Percentiles rank a stretch among this genome's conserved stretches.
phyloP scores from a whole-genome alignment of 1,140 invertebrate species.

The Caenorhabditis inopinata region DNA sequence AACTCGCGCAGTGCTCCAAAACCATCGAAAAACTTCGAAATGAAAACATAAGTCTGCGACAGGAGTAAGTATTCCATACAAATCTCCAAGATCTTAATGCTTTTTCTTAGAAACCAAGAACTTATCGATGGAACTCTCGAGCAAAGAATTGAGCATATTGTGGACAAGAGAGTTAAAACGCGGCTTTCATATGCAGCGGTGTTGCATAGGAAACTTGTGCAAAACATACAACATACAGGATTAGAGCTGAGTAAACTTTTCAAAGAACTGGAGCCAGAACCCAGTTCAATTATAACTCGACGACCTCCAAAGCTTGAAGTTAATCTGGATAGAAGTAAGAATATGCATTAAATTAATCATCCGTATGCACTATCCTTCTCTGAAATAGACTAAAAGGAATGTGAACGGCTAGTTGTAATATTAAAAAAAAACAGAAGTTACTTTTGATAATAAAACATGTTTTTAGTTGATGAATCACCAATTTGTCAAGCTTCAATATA shows the following conservation, averaged over 20 bases:
- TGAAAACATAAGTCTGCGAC: not conserved
- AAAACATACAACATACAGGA: not conserved
- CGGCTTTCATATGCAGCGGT: not conserved
- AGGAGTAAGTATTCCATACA: not conserved
- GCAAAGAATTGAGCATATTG: not conserved
- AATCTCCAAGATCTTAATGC: not conserved
- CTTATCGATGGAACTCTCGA: not conserved
- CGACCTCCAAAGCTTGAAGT: not conserved
- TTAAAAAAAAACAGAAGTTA: too few species aligned
- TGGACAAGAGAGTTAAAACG: not conserved
- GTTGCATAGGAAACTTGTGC: not conserved
- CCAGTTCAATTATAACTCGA: not conserved
- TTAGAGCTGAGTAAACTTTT: not conserved
- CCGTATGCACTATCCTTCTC: too few species aligned
- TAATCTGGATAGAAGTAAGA: not conserved
- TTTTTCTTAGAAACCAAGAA: not conserved
- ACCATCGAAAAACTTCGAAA: not conserved
- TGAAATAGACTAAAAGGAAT: too few species aligned
- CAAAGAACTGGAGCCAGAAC: constrained; percentile 14
- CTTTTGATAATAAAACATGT: not conserved
- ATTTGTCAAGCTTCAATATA: not conserved
- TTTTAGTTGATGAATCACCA: not conserved
- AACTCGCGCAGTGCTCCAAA: not conserved
- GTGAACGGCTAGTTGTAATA: too few species aligned
- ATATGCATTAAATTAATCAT: too few species aligned